Conservation (phyloP, 2,888 invertebrate species). For the Aphrophora alni region DNA sequence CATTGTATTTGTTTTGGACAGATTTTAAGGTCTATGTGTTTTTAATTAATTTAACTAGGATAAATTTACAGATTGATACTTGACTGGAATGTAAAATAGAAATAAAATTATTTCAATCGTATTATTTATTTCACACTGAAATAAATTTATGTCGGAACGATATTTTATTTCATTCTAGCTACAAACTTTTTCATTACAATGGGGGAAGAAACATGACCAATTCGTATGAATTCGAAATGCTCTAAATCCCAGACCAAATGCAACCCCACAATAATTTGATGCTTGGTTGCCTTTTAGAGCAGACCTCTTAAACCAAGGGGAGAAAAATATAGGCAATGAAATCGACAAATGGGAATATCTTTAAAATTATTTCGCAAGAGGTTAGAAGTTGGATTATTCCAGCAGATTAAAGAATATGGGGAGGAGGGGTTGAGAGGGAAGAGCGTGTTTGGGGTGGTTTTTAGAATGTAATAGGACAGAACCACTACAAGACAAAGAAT, state of each 20-base stretch:
- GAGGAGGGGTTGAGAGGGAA: neutral
- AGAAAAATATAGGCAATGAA: constrained; percentile 6
- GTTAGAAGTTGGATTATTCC: constrained; percentile 2
- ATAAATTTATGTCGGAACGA: too few species aligned
- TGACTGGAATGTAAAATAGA: too few species aligned
- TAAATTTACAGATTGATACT: too few species aligned
- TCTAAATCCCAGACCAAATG: neutral
- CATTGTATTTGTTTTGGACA: too few species aligned
- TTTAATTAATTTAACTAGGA: too few species aligned
- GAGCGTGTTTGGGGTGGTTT: neutral
- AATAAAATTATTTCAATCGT: too few species aligned
- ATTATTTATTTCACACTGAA: too few species aligned
- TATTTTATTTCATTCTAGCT: too few species aligned
- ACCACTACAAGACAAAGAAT: neutral
- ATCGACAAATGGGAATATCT: constrained; percentile 6
- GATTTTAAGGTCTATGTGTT: too few species aligned
- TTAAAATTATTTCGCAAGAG: neutral
- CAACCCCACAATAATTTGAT: neutral
- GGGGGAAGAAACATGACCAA: neutral
- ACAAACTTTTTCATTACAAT: neutral
- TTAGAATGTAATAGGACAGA: neutral
- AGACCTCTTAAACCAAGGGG: neutral
- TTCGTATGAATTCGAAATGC: neutral
- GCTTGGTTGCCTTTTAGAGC: constrained; percentile 2
- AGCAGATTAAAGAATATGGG: neutral